Evolutionary conservation across 2,888 invertebrate genomes (phyloP).

Genomic region (Mythimna impura): DNA sequence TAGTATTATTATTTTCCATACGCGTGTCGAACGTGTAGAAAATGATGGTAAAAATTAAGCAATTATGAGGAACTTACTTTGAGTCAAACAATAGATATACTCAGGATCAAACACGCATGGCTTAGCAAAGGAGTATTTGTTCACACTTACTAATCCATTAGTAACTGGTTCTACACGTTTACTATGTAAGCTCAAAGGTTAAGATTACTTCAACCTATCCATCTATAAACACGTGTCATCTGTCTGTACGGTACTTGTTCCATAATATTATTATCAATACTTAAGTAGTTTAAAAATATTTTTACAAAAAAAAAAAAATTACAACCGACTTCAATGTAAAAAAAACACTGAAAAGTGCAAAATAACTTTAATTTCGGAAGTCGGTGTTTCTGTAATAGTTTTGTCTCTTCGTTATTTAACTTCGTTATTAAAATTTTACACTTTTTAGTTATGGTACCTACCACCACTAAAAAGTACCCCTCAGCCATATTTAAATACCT

Average conservation of each 20-base stretch:
- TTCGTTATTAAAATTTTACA: too few relatives aligned
- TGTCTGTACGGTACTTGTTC: constrained; percentile 10
- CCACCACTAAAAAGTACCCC: too few relatives aligned
- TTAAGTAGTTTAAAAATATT: too few relatives aligned
- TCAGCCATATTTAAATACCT: too few relatives aligned
- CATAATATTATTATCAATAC: neutral
- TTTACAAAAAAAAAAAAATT: too few relatives aligned
- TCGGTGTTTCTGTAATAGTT: too few relatives aligned
- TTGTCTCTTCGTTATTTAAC: too few relatives aligned
- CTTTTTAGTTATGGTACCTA: too few relatives aligned
- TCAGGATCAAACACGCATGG: constrained; percentile 33
- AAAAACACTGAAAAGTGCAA: too few relatives aligned
- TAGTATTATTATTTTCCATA: neutral
- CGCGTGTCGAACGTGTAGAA: neutral
- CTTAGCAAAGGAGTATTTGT: constrained; percentile 48
- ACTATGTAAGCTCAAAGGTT: constrained; percentile 3
- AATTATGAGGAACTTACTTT: constrained; percentile 4
- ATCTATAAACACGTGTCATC: constrained; percentile 1
- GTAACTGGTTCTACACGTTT: constrained; percentile 44
- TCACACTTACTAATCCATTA: constrained; percentile 53
- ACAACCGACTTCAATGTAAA: too few relatives aligned
- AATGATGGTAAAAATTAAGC: constrained; percentile 1
- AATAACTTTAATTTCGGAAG: too few relatives aligned
- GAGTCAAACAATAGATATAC: constrained; percentile 13
- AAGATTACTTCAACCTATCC: neutral